Evolutionary conservation across 2,888 invertebrate genomes (phyloP), one percentile per base, ranked within the genome.

Genomic region (Chloroclysta siterata): DNA sequence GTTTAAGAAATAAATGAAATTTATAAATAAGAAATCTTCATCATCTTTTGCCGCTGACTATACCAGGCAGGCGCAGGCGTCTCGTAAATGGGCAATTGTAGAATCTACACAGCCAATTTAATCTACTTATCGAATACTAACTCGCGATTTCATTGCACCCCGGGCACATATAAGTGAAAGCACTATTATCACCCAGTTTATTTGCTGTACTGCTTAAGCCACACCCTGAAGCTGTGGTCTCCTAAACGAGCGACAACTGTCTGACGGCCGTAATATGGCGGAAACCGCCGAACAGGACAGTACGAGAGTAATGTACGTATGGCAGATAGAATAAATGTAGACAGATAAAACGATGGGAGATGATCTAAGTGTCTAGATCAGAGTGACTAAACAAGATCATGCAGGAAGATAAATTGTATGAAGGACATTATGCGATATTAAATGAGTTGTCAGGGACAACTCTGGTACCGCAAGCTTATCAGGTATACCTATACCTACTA

Each of bases 91-190:
- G 8, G 11, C 11, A 46, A 46, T 46, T 17, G 46, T 17, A 46
- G 10, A 17, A 17, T 46, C 8, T 10, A 46, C 28, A 29, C n/a
- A 28, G 17, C 15, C 39, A 48, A 58, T 53, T 47, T 28, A 53
- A 44, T 54, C 42, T 44, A 50, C 54, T 54, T 60, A 54, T 7
- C 14, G 6, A 48, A 39, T 56, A 62, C 56, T 60, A 65, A 52
- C 60, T 55, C 52, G 60, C 60, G 64, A 62, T 60, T 63, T 52
- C 63, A 66, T 61, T 51, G 65, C 53, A 65, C 63, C 63, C 61
- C 58, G 33, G 68, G 66, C 69, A 47, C 62, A 44, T 28, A 52
- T 53, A 50, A 73, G 78, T 75, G 80, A 78, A 78, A 78, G 78
- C 60, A 59, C 66, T 72, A 73, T 74, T 78, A 78, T 79, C 77